Evolutionary conservation across 2,888 invertebrate genomes (phyloP), one percentile per base, ranked within the genome.

Genomic region (Heliconius sara): DNA sequence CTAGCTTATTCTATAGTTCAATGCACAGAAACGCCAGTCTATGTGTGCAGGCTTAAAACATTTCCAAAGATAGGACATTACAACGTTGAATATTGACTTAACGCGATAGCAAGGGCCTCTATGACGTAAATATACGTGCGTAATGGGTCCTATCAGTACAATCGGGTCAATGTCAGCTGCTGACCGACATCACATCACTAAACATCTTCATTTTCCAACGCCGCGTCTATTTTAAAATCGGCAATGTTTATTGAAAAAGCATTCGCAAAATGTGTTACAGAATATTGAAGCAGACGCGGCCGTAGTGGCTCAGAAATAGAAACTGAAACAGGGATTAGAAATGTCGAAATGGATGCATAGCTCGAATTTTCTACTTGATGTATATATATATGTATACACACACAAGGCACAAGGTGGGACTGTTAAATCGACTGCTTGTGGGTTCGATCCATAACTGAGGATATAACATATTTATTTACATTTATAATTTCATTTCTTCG

Each of bases 101-200:
- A 63, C 79, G 77, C 73, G 81, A 81, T 82, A 80, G 78, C 83
- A 83, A 83, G 80, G 82, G 83, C 83, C 80, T 82, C 76, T 74
- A 78, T 85, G 85, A 85, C 84, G 85, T 83, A 81, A 80, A 82
- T 78, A 83, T 78, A 84, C 85, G 88, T 91, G 90, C 89, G 91
- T 90, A 90, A 88, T 87, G 86, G 88, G 88, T 87, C 87, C 88
- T 91, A 91, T 93, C 91, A 88, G 85, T 84, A 87, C 86, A 92
- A 89, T 88, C 88, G 84, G 94, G 93, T 91, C 94, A 94, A 92
- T 93, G 93, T 92, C 91, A 88, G 87, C 82, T 89, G 87, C 89
- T 91, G 91, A 90, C 90, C 89, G 89, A 87, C 84, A 86, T 86
- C 86, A 87, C 83, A 77, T 78, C 87, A 85, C 84, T 79, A 67